Conservation (phyloP, 1,140 invertebrate species). For the Drosophila pandora region DNA sequence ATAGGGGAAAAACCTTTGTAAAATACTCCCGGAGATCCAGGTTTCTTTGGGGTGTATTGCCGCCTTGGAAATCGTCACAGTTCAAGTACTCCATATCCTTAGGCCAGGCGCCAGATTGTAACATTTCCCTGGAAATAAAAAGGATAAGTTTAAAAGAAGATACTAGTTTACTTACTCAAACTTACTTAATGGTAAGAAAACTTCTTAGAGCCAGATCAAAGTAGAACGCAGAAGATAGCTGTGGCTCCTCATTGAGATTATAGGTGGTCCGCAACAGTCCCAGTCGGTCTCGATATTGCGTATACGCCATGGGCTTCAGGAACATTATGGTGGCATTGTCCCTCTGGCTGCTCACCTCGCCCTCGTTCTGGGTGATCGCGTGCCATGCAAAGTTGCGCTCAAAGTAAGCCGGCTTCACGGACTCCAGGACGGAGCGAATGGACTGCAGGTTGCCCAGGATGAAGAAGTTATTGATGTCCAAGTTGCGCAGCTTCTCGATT, state of each 20-base stretch:
- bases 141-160: background rate
- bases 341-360: constrained; percentile 87
- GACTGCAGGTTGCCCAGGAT: constrained; percentile 89
- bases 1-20: constrained; percentile 84
- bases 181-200: constrained; percentile 89
- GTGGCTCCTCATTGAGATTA: constrained; percentile 88
- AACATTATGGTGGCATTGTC: constrained; percentile 89
- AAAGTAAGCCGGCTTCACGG: constrained; percentile 79
- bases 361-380: constrained; percentile 88
- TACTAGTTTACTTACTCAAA: background rate
- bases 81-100: constrained; percentile 88
- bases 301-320: constrained; percentile 87
- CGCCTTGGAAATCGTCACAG: constrained; percentile 90
- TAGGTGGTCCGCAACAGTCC: constrained; percentile 88
- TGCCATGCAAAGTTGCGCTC: constrained; percentile 87
- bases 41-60: constrained; percentile 87
- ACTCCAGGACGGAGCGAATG: constrained; percentile 88
- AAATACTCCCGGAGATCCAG: constrained; percentile 86
- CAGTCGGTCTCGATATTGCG: constrained; percentile 86
- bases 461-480: constrained; percentile 95
- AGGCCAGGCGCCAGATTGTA: constrained; percentile 88
- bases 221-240: constrained; percentile 92
- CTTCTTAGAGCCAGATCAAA: constrained; percentile 91
- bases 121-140: constrained; percentile 66
- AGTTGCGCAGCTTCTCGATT: constrained; percentile 88